Evolutionary conservation across 2,888 invertebrate species (phyloP).

Genomic region (Chouioia cunea): DNA sequence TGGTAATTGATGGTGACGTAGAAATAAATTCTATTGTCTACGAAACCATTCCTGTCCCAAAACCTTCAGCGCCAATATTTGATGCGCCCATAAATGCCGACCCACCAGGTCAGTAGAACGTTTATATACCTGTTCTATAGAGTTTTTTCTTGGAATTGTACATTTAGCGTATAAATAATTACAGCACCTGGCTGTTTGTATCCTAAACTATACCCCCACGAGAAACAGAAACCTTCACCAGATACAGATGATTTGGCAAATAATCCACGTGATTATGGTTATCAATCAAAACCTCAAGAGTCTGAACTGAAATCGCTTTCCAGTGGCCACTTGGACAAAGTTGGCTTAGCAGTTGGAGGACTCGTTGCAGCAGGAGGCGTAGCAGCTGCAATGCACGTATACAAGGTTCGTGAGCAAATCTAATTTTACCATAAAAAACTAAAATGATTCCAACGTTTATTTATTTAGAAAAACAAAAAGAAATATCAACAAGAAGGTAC

Average conservation of each 20-base stretch:
- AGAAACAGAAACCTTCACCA: slow-evolving; percentile 55
- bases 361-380: slow-evolving; percentile 65
- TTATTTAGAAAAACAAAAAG: slow-evolving; percentile 55
- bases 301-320: slow-evolving; percentile 59
- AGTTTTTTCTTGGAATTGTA: slow-evolving; percentile 13
- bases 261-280: slow-evolving; percentile 54
- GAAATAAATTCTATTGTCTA: slow-evolving; percentile 76
- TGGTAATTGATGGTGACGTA: slow-evolving; percentile 85
- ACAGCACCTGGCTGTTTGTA: slow-evolving; percentile 63
- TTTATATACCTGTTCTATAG: neutral
- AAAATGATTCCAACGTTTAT: slow-evolving; percentile 1
- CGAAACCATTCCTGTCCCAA: slow-evolving; percentile 72
- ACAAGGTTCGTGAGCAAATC: slow-evolving; percentile 54
- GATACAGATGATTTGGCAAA: slow-evolving; percentile 50
- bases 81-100: slow-evolving; percentile 58
- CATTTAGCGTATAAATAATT: slow-evolving; percentile 1
- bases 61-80: slow-evolving; percentile 52
- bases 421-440: neutral
- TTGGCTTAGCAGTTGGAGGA: slow-evolving; percentile 64
- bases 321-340: slow-evolving; percentile 62
- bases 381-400: slow-evolving; percentile 63
- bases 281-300: slow-evolving; percentile 57
- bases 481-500: slow-evolving; percentile 53
- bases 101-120: slow-evolving; percentile 46
- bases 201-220: slow-evolving; percentile 58